These are phyloP conservation scores for Herminia tarsipennalis DNA, from an alignment of 2,888 invertebrate species.

Conservation along the genomic window DNA sequence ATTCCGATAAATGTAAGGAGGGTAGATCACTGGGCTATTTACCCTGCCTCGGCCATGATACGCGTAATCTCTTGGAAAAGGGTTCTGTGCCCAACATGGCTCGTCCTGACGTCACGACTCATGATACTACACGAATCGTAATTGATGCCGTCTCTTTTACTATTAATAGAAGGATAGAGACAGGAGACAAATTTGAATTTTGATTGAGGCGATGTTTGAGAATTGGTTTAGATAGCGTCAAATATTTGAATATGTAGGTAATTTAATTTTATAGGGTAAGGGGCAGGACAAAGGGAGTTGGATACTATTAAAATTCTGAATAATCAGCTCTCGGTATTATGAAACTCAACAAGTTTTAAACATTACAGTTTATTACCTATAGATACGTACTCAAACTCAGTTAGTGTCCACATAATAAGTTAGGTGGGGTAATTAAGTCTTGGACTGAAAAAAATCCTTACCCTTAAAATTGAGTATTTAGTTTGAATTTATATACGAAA, in stretches of 20 bases:
- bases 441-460: no score
- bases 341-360: no score
- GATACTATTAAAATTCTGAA: no score
- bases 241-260: neutral
- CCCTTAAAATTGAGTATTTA: no score
- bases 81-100: constrained; percentile 53
- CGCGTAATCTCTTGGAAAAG: constrained; percentile 77
- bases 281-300: no score
- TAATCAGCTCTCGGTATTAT: no score
- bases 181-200: constrained; percentile 10
- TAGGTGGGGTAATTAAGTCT: no score
- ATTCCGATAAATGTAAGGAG: constrained; percentile 70
- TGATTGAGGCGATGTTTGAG: constrained; percentile 2
- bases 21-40: constrained; percentile 58
- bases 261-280: no score
- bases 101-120: constrained; percentile 46
- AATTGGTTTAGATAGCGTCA: constrained; percentile 1
- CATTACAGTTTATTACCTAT: no score
- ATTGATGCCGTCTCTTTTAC: constrained; percentile 39
- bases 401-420: no score
- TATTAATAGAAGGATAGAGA: constrained; percentile 13
- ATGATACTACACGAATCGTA: constrained; percentile 32
- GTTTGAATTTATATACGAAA: no score
- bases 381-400: no score
- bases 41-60: constrained; percentile 65